Percentiles rank a stretch among this genome's conserved stretches.
phyloP scores from a whole-genome alignment of 2,113 vertebrate species.

The Megaceryle maxima region DNA sequence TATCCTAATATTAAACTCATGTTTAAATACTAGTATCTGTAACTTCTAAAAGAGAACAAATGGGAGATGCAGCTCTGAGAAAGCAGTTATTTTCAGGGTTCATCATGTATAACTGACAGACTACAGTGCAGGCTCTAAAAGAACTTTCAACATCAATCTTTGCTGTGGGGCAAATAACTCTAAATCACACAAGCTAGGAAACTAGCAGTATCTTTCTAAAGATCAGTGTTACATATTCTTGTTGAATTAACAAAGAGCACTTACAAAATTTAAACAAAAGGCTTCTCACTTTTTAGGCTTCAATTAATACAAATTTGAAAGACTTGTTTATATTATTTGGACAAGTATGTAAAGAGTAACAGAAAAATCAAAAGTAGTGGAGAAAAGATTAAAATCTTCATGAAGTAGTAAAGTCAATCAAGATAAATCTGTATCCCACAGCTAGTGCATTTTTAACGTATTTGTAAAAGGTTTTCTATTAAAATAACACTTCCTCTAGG shows the following conservation, averaged over 20 bases:
- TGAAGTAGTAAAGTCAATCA: not conserved
- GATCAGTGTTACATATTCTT: not conserved
- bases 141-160: not conserved
- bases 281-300: not conserved
- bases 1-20: not conserved
- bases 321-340: not conserved
- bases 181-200: not conserved
- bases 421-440: not conserved
- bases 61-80: not conserved
- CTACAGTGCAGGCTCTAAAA: not conserved
- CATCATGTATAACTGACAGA: not conserved
- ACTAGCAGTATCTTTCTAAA: not conserved
- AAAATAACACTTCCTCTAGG: not conserved
- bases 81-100: not conserved
- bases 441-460: not conserved
- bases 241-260: not conserved
- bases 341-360: not conserved
- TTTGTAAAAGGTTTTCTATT: not conserved
- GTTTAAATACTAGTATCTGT: not conserved
- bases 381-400: not conserved
- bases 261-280: not conserved
- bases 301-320: not conserved
- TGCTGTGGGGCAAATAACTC: not conserved
- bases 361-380: not conserved
- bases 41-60: not conserved